These are phyloP conservation scores for Zoroaster sp. DNA, from an alignment of 53 echinoderm and acorn worm species.

Conservation along the genomic window DNA sequence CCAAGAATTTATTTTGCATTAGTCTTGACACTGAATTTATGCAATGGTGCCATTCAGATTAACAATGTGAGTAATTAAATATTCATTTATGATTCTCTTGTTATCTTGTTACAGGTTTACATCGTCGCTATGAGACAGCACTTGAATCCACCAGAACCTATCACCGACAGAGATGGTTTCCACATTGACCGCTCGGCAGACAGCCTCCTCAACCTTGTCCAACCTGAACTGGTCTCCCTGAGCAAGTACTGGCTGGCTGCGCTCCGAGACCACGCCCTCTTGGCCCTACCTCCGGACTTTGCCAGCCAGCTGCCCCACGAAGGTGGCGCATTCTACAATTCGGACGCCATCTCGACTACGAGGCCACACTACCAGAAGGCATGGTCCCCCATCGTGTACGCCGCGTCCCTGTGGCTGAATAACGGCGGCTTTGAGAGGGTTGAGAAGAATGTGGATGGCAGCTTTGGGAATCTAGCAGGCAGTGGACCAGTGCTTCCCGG, in stretches of 20 bases:
- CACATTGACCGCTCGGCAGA: conserved; percentile 65
- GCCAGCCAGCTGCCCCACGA: conserved; percentile 92
- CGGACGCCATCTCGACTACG: conserved; percentile 92
- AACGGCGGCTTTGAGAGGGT: conserved; percentile 81
- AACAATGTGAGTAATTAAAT: background rate
- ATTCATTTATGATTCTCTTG: background rate
- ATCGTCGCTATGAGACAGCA: conserved; percentile 98
- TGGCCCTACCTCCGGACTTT: conserved; percentile 87
- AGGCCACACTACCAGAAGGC: conserved; percentile 95
- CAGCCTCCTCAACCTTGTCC: conserved; percentile 90
- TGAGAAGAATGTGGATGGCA: conserved; percentile 76
- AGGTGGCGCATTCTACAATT: conserved; percentile 96
- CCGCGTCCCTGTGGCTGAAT: conserved; percentile 90
- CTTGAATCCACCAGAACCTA: conserved; percentile 48
- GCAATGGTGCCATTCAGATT: no score
- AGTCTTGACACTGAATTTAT: no score
- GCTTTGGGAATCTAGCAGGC: conserved; percentile 70
- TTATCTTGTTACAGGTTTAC: conserved; percentile 71
- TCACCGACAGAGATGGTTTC: conserved; percentile 1
- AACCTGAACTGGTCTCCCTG: conserved; percentile 83
- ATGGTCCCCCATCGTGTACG: conserved; percentile 94
- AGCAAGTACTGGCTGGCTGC: conserved; percentile 98
- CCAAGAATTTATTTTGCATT: no score
- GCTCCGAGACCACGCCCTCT: conserved; percentile 94
- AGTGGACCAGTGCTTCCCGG: conserved; percentile 77